Evolutionary conservation across 2,888 invertebrate genomes (phyloP), one percentile per base, ranked within the genome.

Genomic region (Tenodera sinensis): DNA sequence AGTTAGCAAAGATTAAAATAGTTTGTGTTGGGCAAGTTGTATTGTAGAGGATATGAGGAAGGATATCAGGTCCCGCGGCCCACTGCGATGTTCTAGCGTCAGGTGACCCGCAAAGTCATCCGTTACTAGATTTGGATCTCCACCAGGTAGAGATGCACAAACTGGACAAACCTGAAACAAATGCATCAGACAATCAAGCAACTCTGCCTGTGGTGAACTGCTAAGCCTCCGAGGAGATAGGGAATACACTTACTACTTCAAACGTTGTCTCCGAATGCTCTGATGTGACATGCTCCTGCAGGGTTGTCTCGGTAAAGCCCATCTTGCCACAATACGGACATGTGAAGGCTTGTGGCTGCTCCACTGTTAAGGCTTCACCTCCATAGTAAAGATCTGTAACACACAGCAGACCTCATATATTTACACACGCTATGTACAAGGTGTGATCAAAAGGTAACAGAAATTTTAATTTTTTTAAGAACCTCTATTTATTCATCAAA

Each of bases 81-180:
- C 97, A 92, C 96, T 96, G 92, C 98, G 96, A 94, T 99, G 99
- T 93, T 99, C 99, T 92, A 98, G 94, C 90, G 98, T 97, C 92
- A 99, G 96, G 95, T 99, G 99, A 92, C 98, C 97, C 91, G 98
- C 97, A 94, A 99, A 98, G 95, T 99, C 99, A 94, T 99, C 99
- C 91, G 99, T 99, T 94, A 99, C 98, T 93, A 98, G 96, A 95
- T 99, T 99, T 90, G 99, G 99, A 93, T 99, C 99, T 89, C 98
- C 98, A 91, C 99, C 98, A 83, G 98, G 98, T 94, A 98, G 96
- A 91, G 98, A 97, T 91, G 99, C 99, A 94, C 99, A 99, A 88
- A 99, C 96, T 91, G 99, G 99, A 94, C 99, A 99, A 89, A 99
- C 98, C 96, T 99, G 94, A 94, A 92, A 89, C 92, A 91, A 91